Evolutionary conservation across 2,113 vertebrate genomes (phyloP).

Genomic region (Turnix velox): DNA sequence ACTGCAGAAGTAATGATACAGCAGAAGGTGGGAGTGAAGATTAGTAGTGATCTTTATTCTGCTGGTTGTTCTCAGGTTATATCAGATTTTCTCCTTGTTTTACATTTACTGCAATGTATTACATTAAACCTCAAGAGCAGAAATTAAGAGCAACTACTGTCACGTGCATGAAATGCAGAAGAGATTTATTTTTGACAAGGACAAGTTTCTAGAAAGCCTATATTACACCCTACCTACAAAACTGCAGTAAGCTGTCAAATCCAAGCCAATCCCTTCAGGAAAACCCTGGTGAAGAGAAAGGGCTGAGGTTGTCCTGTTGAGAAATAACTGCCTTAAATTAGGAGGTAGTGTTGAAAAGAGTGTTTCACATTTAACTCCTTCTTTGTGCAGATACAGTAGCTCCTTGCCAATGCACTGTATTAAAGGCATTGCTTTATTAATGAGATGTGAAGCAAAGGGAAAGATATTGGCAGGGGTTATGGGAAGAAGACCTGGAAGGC

Average conservation of each 20-base stretch:
- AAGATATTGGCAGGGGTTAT: conserved; percentile 23
- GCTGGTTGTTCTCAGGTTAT: conserved; percentile 1
- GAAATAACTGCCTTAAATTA: background rate
- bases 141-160: conserved; percentile 37
- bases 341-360: background rate
- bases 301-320: background rate
- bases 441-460: conserved; percentile 14
- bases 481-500: conserved; percentile 54
- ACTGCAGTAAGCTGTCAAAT: background rate
- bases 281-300: background rate
- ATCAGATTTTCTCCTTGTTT: conserved; percentile 55
- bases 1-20: conserved; percentile 52
- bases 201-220: conserved; percentile 26
- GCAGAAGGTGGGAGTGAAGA: conserved; percentile 64
- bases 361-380: background rate
- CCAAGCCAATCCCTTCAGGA: background rate
- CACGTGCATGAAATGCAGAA: conserved; percentile 14
- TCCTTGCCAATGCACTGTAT: background rate
- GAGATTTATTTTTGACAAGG: conserved; percentile 19
- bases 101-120: conserved; percentile 22
- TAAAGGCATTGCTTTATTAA: conserved; percentile 4
- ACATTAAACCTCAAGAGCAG: conserved; percentile 30
- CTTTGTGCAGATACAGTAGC: conserved; percentile 12
- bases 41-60: conserved; percentile 63
- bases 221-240: background rate